phyloP scores from a whole-genome alignment of 2,888 invertebrate genomes.

The Druceiella hillmani region DNA sequence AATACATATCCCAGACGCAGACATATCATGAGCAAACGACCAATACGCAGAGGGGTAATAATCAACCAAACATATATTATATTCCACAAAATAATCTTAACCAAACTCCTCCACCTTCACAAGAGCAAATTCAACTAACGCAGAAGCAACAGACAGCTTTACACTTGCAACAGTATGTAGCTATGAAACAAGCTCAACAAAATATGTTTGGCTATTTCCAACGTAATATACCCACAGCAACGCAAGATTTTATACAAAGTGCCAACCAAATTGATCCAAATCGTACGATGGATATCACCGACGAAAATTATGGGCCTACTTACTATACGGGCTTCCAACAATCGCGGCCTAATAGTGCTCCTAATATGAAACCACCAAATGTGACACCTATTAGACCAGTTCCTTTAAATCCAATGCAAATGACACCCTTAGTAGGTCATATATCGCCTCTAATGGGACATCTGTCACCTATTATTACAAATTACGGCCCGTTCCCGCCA shows the following conservation, averaged over 20 bases:
- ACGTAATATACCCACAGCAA: conserved; percentile 43
- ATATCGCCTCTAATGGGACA: conserved; percentile 43
- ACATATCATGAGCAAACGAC: conserved; percentile 42
- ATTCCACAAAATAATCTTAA: conserved; percentile 48
- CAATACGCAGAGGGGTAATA: conserved; percentile 30
- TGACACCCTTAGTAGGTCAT: conserved; percentile 30
- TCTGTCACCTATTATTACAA: conserved; percentile 38
- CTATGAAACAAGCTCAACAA: conserved; percentile 51
- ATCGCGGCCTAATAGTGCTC: conserved; percentile 41
- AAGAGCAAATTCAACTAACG: conserved; percentile 38
- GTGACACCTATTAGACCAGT: conserved; percentile 34
- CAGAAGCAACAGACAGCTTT: conserved; percentile 48
- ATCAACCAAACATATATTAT: conserved; percentile 40
- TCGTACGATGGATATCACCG: conserved; percentile 32
- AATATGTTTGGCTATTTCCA: conserved; percentile 45
- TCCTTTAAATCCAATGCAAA: conserved; percentile 36
- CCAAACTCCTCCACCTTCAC: conserved; percentile 30
- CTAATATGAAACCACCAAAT: conserved; percentile 32
- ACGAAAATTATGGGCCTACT: conserved; percentile 33
- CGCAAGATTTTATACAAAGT: conserved; percentile 37
- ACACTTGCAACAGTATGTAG: conserved; percentile 48
- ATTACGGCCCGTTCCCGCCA: conserved; percentile 39
- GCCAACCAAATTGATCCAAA: conserved; percentile 30
- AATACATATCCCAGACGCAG: conserved; percentile 45
- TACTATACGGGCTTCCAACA: conserved; percentile 36